Evolutionary conservation across 1,140 invertebrate species (phyloP), one percentile per base, ranked within the genome.

Genomic region (Brachionus rotundiformis): DNA sequence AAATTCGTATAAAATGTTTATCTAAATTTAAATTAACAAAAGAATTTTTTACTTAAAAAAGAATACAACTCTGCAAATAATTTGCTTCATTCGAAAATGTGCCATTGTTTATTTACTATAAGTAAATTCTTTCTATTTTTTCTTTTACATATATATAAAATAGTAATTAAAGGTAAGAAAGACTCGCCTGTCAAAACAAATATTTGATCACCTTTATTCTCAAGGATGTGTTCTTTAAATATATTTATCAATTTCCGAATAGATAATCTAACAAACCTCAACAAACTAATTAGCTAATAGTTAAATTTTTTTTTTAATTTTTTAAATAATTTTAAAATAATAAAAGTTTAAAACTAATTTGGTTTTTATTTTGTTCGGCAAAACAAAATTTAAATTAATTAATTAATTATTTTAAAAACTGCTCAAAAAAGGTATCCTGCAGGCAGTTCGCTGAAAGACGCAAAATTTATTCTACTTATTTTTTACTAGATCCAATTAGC

Each of bases 11-110:
- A 36, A 33, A 68, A 39, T 68, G 63, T 68, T 68, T 68, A 68
- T 68, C 63, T 68, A 68, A 68, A 68, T 68, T 36, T 36, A 31
- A 68, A 68, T n/a, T n/a, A 68, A 68, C 29, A 36, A 68, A 19
- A 33, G 63, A 68, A 68, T 31, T 68, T 13, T n/a, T n/a, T n/a
- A n/a, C n/a, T n/a, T n/a, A n/a, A n/a, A n/a, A n/a, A n/a, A n/a
- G 25, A 29, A 29, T 13, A 29, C 29, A 33, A 29, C 13, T 33
- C 16, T 16, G 13, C 16, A 19, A 59, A 27, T 2, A 63, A 13
- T 29, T 27, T 63, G 29, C 8, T 11, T 13, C 61, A 29, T 63
- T 29, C 2, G 25, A 31, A 0, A 13, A 25, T 59, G 16, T 27
- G 25, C 16, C 47, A 54, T 54, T 54, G 47, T 54, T 54, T 54